Conservation (phyloP, 92 coral and sea anemone genomes). For the Heliopora coerulea region DNA sequence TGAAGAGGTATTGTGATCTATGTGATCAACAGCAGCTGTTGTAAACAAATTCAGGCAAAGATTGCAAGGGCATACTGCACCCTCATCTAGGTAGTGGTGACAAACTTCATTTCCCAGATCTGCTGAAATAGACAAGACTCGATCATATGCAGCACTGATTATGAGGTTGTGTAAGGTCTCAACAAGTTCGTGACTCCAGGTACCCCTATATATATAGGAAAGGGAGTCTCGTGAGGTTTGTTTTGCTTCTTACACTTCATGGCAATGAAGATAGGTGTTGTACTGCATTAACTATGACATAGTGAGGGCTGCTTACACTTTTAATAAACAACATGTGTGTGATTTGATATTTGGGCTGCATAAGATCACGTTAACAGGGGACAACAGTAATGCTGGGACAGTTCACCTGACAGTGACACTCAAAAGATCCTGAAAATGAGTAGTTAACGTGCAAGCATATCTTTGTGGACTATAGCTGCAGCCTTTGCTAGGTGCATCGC, state of each 20-base stretch:
- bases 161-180: constrained; percentile 16
- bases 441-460: not conserved
- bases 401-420: not conserved
- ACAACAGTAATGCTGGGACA: constrained; percentile 13
- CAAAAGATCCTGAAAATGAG: not conserved
- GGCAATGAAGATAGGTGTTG: no score
- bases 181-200: constrained; percentile 11
- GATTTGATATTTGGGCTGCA: no score
- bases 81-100: constrained; percentile 6
- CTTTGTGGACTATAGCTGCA: constrained; percentile 13
- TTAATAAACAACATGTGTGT: no score
- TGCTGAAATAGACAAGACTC: constrained; percentile 17
- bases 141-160: constrained; percentile 19
- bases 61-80: not conserved
- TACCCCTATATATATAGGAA: constrained; percentile 16
- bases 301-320: no score
- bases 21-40: constrained; percentile 41
- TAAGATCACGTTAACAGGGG: constrained; percentile 21
- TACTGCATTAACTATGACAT: no score
- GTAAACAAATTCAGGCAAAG: constrained; percentile 22
- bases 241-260: no score
- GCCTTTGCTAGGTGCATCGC: constrained; percentile 18
- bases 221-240: not conserved
- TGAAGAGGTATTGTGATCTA: constrained; percentile 52
- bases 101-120: constrained; percentile 41